phyloP scores from a whole-genome alignment of 2,888 invertebrate genomes.

The Phaonia tiefii region DNA sequence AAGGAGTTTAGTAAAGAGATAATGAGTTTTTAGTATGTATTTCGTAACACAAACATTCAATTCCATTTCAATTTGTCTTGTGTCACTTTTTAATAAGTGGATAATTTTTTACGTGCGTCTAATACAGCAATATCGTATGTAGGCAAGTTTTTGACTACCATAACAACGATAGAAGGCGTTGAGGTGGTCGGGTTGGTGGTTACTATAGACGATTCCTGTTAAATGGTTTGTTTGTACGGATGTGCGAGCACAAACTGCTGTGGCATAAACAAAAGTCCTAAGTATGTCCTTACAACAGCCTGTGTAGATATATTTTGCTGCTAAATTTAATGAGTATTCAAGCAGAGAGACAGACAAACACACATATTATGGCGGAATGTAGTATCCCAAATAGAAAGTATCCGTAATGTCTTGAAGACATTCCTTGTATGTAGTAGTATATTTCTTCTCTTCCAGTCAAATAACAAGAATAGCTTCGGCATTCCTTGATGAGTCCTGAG shows the following conservation, averaged over 20 bases:
- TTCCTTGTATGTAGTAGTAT: neutral
- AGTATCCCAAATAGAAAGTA: conserved; percentile 26
- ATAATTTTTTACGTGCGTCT: neutral
- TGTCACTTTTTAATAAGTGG: conserved; percentile 1
- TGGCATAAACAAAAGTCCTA: too few relatives aligned
- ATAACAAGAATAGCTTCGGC: neutral
- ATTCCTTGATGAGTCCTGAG: conserved; percentile 14
- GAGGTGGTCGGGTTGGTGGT: too few relatives aligned
- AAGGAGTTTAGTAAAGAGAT: too few relatives aligned
- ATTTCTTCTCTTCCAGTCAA: neutral
- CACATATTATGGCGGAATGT: neutral
- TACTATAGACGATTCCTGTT: neutral
- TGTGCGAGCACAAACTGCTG: too few relatives aligned
- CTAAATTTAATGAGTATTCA: conserved; percentile 10
- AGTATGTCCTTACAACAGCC: too few relatives aligned
- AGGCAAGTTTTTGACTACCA: too few relatives aligned
- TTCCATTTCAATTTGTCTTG: conserved; percentile 1
- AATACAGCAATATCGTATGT: neutral
- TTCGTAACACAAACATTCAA: conserved; percentile 10
- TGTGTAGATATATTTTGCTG: neutral
- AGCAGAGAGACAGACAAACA: neutral
- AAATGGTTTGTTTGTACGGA: too few relatives aligned
- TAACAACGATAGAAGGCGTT: neutral
- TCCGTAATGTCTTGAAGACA: conserved; percentile 20
- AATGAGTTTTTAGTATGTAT: neutral